A percentile compares a stretch with the other conserved stretches of the same genome.
Evolutionary conservation across 2,113 vertebrate species (phyloP).

Genomic region (Odocoileus hemionus): DNA sequence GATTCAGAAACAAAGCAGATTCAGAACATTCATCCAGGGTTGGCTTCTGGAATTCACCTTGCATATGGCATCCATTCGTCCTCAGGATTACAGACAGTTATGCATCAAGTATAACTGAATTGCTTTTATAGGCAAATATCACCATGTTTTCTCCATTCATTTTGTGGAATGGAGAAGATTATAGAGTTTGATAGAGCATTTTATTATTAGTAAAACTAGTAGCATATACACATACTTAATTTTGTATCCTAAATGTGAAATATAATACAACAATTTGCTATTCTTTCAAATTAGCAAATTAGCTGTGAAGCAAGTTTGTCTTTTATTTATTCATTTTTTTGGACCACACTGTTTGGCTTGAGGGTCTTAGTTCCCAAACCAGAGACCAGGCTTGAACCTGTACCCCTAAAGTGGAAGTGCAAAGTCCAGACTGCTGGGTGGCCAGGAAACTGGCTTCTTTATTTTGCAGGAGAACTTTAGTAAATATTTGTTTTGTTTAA

Average conservation of each 20-base stretch:
- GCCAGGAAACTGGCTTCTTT: not conserved
- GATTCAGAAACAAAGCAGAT: not conserved
- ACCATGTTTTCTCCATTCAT: not conserved
- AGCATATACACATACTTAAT: not conserved
- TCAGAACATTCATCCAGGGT: not conserved
- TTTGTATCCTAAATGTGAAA: not conserved
- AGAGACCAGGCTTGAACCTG: not conserved
- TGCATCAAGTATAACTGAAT: not conserved
- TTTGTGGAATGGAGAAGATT: not conserved
- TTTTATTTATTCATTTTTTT: not conserved
- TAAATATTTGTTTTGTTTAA: not conserved
- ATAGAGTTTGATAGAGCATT: not conserved
- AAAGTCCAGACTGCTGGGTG: not conserved
- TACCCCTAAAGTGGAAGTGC: rapidly evolving
- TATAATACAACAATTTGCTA: not conserved
- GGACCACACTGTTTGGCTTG: not conserved
- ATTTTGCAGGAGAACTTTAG: not conserved
- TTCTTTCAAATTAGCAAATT: not conserved
- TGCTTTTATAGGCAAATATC: not conserved
- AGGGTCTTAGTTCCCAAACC: not conserved
- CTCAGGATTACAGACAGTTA: not conserved
- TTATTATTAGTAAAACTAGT: not conserved
- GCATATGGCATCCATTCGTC: not conserved
- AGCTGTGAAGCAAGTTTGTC: not conserved
- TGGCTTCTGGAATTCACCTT: not conserved